Evolutionary conservation across 1,140 invertebrate species (phyloP).

Genomic region (Lepidostoma basale): DNA sequence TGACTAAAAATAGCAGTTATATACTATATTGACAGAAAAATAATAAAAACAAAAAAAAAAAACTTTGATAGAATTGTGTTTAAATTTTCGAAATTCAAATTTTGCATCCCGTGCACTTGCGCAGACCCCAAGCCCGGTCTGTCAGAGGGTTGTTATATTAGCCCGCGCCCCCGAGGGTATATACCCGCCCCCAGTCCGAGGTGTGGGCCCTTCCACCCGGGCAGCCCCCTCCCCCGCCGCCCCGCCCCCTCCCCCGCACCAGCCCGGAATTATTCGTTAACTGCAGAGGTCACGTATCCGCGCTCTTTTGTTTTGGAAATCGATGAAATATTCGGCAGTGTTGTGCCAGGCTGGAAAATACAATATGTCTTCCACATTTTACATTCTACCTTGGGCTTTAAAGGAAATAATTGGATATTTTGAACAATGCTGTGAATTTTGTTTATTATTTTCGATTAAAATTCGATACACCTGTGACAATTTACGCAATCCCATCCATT

Average conservation of each 20-base stretch:
- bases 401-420: too few species aligned
- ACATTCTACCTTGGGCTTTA: too few species aligned
- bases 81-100: not conserved
- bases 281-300: slow-evolving; percentile 23
- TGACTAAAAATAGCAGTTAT: too few species aligned
- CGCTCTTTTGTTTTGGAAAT: slow-evolving; percentile 1
- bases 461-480: too few species aligned
- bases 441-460: too few species aligned
- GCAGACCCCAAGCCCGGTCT: not conserved
- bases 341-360: not conserved
- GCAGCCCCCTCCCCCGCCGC: not conserved
- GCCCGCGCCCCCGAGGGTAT: slow-evolving; percentile 22
- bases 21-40: too few species aligned
- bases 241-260: not conserved
- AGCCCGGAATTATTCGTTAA: slow-evolving; percentile 2
- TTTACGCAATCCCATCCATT: too few species aligned
- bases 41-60: not conserved
- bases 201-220: not conserved
- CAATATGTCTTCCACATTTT: too few species aligned
- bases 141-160: slow-evolving; percentile 38
- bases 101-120: not conserved
- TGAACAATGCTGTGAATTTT: too few species aligned
- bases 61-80: too few species aligned
- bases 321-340: not conserved
- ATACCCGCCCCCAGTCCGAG: slow-evolving; percentile 5